Conservation (phyloP, 2,888 invertebrate genomes). For the Pachymerium ferrugineum region DNA sequence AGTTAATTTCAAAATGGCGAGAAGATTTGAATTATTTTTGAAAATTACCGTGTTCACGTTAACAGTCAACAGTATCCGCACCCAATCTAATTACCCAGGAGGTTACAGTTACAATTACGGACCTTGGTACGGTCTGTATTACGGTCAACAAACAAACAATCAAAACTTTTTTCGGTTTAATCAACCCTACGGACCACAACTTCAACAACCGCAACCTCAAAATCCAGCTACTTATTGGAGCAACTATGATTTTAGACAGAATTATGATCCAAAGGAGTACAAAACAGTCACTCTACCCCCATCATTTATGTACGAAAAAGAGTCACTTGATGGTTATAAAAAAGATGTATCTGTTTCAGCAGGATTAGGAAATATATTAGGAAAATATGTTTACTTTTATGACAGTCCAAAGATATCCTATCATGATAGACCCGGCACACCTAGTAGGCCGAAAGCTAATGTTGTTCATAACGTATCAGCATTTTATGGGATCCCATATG, state of each 20-base stretch:
- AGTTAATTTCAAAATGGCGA: too few relatives aligned
- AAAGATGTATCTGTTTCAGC: conserved; percentile 38
- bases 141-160: neutral
- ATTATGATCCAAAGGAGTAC: neutral
- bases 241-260: neutral
- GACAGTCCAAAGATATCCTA: conserved; percentile 75
- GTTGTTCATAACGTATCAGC: conserved; percentile 68
- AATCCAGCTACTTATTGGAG: neutral
- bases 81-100: too few relatives aligned
- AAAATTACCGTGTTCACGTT: neutral
- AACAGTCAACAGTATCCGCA: neutral
- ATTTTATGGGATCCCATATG: conserved; percentile 92
- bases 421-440: conserved; percentile 64
- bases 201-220: neutral
- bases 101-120: neutral
- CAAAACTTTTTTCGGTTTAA: neutral
- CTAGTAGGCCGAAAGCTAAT: conserved; percentile 55
- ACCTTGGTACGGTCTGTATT: neutral
- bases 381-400: conserved; percentile 78
- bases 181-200: neutral
- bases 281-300: neutral
- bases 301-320: neutral
- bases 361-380: conserved; percentile 53
- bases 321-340: neutral
- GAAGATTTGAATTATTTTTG: too few relatives aligned